Base-by-base conservation (phyloP, 2,888 invertebrate genomes). In the Drosophila greeni region DNA sequence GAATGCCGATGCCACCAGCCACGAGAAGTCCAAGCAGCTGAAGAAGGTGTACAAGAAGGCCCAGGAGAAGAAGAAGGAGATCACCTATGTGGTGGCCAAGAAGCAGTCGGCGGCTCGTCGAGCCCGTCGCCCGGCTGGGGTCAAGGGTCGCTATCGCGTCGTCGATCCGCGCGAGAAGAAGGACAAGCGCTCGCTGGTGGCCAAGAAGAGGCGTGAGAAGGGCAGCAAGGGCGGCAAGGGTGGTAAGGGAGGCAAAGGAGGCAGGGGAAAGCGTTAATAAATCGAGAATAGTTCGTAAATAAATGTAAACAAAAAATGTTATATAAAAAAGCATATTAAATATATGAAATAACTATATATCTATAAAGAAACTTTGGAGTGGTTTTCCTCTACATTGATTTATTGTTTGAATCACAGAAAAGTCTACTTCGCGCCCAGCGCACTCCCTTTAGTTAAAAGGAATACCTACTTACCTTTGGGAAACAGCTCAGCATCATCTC, bases 151-250 rank as follows among this genome's bases (percentile, higher is more conserved):
- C 33, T 98, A 95, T 89, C 96, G 94, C 88, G 94, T 98, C n/a
- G 99, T 99, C 6, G 99, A 99, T 91, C 93, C 95, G 2, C 91
- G 99, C 75, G 94, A 98, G 94, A 99, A 98, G 89, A 98, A 98
- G 89, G 99, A 99, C 87, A 90, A 94, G 84, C 91, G 94, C 67
- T 92, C 94, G 0, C 90, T 84, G 34, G 73, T 71, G 3, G 86
- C 83, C 5, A 88, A 88, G 40, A 66, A 75, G 36, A 86, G 84
- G 24, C 84, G 85, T 20, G 84, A 86, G 12, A 87, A 78, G 68
- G 75, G 79, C 2, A 72, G 79, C 29, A 29, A 29, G 29, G 29
- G 29, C 4, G 58, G 60, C 12, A 79, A 69, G 20, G 71, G 72
- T 0, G 52, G 29, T 1, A 68, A 40, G 14, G 55, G 45, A 7